Evolutionary conservation across 2,888 invertebrate species (phyloP).

Genomic region (Pterostichus niger): DNA sequence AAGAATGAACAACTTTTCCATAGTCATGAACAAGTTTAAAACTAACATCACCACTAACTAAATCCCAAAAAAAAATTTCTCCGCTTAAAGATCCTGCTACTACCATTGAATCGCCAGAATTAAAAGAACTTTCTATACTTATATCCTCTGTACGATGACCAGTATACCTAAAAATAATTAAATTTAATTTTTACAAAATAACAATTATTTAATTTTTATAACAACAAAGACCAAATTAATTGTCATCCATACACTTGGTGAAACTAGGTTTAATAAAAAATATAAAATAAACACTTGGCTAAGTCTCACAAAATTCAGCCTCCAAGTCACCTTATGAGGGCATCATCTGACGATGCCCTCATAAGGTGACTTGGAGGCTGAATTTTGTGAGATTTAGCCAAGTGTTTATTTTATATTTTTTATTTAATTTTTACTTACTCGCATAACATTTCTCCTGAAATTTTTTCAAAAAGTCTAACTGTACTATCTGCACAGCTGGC

Average conservation of each 20-base stretch:
- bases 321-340: too few relatives aligned
- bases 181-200: neutral
- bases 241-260: too few relatives aligned
- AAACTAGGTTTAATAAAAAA: too few relatives aligned
- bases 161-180: conserved; percentile 80
- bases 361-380: too few relatives aligned
- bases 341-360: too few relatives aligned
- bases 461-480: conserved; percentile 93
- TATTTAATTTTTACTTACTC: conserved; percentile 78
- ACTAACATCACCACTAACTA: conserved; percentile 86
- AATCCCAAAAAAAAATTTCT: conserved; percentile 92
- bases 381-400: too few relatives aligned
- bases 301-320: too few relatives aligned
- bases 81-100: conserved; percentile 95
- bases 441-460: conserved; percentile 86
- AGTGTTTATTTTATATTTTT: too few relatives aligned
- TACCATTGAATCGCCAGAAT: conserved; percentile 90
- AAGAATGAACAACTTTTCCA: conserved; percentile 86
- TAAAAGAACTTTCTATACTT: conserved; percentile 92
- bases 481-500: conserved; percentile 91
- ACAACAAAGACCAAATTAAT: too few relatives aligned
- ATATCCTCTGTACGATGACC: conserved; percentile 92
- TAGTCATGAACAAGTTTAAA: conserved; percentile 78
- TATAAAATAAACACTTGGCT: too few relatives aligned
- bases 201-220: too few relatives aligned